These are phyloP conservation scores for Papilio elwesi DNA, from an alignment of 2,888 invertebrate genomes.

Conservation along the genomic window DNA sequence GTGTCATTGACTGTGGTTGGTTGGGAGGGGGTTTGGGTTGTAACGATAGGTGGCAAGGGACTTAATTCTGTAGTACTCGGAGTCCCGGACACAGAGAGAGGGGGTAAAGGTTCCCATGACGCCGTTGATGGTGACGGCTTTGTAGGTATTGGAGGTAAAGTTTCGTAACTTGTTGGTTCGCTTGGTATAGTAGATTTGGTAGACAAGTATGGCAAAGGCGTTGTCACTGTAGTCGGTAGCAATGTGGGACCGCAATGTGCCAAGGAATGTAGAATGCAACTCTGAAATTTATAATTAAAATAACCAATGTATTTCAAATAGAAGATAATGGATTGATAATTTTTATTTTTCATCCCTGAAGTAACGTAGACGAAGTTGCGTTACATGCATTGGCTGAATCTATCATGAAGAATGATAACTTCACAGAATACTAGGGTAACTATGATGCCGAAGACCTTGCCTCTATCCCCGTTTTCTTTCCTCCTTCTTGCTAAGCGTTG, in stretches of 20 bases:
- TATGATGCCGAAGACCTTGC: too few relatives aligned
- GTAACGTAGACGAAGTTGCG: too few relatives aligned
- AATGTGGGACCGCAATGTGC: constrained; percentile 38
- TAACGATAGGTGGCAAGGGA: not conserved
- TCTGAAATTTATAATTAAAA: constrained; percentile 43
- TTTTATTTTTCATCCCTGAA: not conserved
- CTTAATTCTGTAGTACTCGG: constrained; percentile 7
- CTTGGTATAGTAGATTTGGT: constrained; percentile 13
- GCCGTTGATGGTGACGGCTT: constrained; percentile 6
- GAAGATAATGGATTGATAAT: not conserved
- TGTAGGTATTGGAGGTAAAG: constrained; percentile 23
- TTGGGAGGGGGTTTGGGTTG: not conserved
- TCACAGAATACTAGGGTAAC: too few relatives aligned
- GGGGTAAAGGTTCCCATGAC: constrained; percentile 15
- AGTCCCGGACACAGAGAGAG: constrained; percentile 17
- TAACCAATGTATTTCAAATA: not conserved
- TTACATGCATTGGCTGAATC: too few relatives aligned
- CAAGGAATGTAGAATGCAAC: constrained; percentile 45
- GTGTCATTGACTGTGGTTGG: not conserved
- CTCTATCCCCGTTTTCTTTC: too few relatives aligned
- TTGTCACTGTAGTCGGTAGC: constrained; percentile 7
- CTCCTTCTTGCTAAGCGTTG: too few relatives aligned
- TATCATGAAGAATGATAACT: too few relatives aligned
- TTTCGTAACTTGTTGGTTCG: constrained; percentile 7
- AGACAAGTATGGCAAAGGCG: constrained; percentile 22